Evolutionary conservation across 1,140 invertebrate species (phyloP).

Genomic region (Marisa cornuarietis): DNA sequence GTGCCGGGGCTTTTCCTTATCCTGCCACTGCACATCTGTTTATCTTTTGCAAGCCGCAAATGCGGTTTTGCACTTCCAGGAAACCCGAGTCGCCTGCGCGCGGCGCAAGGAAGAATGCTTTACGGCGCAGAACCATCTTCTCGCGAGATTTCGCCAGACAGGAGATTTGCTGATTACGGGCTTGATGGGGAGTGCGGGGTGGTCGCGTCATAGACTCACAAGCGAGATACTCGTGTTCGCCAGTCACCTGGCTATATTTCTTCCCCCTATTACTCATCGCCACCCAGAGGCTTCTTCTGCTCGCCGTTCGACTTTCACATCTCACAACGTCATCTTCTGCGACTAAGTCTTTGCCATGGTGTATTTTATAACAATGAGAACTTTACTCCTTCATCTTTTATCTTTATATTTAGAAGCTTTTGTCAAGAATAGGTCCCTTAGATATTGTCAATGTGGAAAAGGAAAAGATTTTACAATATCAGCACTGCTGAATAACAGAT

Average conservation of each 20-base stretch:
- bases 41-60: slow-evolving; percentile 20
- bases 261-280: background rate
- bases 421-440: no score
- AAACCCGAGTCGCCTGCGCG: background rate
- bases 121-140: background rate
- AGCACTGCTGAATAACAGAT: no score
- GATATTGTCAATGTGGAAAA: no score
- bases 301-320: no score
- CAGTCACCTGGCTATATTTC: background rate
- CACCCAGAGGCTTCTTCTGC: no score
- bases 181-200: background rate
- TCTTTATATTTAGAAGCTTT: no score
- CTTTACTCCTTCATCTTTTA: no score
- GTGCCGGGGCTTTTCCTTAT: no score
- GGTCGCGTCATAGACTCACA: background rate
- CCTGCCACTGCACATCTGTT: slow-evolving; percentile 8
- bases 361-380: no score
- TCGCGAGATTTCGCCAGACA: background rate
- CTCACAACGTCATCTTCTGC: no score
- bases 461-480: no score
- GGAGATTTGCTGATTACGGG: background rate
- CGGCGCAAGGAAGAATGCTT: background rate
- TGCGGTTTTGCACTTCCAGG: slow-evolving; percentile 13
- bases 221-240: background rate
- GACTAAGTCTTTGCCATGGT: no score